These are phyloP conservation scores for Cardiocondyla obscurior DNA, from an alignment of 1,140 invertebrate species.

Conservation along the genomic window DNA sequence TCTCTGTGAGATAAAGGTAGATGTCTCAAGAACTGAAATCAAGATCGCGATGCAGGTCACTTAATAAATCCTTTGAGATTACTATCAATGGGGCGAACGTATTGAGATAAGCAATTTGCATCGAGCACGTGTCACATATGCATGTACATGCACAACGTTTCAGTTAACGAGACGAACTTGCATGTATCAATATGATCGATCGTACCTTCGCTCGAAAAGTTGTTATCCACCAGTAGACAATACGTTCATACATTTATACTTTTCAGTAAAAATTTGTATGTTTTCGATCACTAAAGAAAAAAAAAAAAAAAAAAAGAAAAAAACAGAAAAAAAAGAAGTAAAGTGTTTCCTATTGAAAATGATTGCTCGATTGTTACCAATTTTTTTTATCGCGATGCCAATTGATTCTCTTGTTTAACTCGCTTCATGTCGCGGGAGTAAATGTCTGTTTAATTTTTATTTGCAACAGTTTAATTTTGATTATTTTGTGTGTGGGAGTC, in stretches of 20 bases:
- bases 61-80: background rate
- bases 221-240: background rate
- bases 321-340: too few relatives aligned
- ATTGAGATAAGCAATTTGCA: background rate
- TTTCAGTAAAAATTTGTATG: background rate
- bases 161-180: constrained; percentile 13
- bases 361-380: too few relatives aligned
- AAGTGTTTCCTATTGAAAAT: too few relatives aligned
- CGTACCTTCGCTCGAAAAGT: background rate
- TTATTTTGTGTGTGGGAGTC: too few relatives aligned
- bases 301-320: too few relatives aligned
- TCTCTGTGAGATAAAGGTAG: background rate
- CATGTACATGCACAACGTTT: background rate
- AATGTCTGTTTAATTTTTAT: too few relatives aligned
- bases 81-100: background rate
- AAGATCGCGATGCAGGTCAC: background rate
- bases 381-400: too few relatives aligned
- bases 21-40: background rate
- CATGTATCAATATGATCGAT: constrained; percentile 13
- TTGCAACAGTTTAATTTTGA: too few relatives aligned
- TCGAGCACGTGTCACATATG: constrained; percentile 1
- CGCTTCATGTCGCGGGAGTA: too few relatives aligned
- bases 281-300: background rate
- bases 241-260: background rate
- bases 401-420: too few relatives aligned